Percentiles rank a stretch among this genome's conserved stretches.
phyloP scores from a whole-genome alignment of 1,140 invertebrate species.

The Parapsyche elsis region DNA sequence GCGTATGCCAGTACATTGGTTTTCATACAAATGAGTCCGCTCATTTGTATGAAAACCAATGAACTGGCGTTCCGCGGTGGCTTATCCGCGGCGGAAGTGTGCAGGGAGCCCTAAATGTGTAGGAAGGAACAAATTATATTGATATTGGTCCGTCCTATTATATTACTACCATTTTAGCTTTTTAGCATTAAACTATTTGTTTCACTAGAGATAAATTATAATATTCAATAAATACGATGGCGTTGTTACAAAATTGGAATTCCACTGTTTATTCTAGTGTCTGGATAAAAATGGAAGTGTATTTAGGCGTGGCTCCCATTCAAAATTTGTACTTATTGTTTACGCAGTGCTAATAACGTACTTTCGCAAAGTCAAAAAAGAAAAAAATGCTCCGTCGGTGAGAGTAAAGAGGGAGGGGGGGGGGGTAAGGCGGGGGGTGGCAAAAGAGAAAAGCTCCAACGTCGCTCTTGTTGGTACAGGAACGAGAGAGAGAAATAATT shows the following conservation, averaged over 20 bases:
- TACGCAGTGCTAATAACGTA: conserved; percentile 54
- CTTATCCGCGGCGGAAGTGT: too few species aligned
- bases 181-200: too few species aligned
- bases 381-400: conserved; percentile 43
- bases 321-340: conserved; percentile 55
- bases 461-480: conserved; percentile 45
- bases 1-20: too few species aligned
- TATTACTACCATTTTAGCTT: too few species aligned
- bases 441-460: conserved; percentile 41
- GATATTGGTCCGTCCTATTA: too few species aligned
- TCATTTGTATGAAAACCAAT: too few species aligned
- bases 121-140: too few species aligned
- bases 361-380: conserved; percentile 38
- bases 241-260: background rate
- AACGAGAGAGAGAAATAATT: conserved; percentile 71
- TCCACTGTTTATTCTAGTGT: conserved; percentile 53
- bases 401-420: background rate
- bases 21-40: too few species aligned
- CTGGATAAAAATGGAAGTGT: conserved; percentile 55
- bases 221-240: background rate
- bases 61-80: too few species aligned
- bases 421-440: conserved; percentile 11
- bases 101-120: too few species aligned
- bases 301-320: conserved; percentile 54
- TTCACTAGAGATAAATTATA: too few species aligned